Percentiles rank a stretch among this genome's conserved stretches.
These are phyloP conservation scores for Polia nebulosa DNA, from an alignment of 2,888 invertebrate species.

Conservation along the genomic window DNA sequence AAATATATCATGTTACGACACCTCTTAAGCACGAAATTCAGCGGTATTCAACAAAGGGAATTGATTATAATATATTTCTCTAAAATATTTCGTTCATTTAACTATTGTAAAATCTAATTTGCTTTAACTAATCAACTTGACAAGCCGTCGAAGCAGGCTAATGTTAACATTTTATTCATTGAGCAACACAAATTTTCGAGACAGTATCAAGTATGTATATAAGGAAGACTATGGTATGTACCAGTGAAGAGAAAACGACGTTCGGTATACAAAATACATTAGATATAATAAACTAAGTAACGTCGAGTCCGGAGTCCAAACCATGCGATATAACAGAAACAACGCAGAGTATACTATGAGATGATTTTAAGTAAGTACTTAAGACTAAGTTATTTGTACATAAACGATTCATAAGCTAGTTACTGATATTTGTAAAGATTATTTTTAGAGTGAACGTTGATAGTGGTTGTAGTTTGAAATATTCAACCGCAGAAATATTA, in stretches of 20 bases:
- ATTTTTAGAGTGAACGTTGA: conserved; percentile 55
- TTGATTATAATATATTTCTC: conserved; percentile 54
- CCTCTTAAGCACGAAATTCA: conserved; percentile 48
- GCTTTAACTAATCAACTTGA: conserved; percentile 54
- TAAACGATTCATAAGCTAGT: conserved; percentile 69
- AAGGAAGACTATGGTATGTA: conserved; percentile 43
- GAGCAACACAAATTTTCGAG: conserved; percentile 69
- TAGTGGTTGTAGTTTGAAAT: conserved; percentile 51
- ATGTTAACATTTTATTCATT: conserved; percentile 60
- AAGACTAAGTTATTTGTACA: conserved; percentile 70
- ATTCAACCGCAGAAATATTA: conserved; percentile 34
- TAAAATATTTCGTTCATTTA: conserved; percentile 63
- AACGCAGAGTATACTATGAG: conserved; percentile 61
- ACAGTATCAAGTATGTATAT: conserved; percentile 43
- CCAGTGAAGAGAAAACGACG: conserved; percentile 73
- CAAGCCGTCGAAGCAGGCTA: conserved; percentile 47
- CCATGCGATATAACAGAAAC: conserved; percentile 58
- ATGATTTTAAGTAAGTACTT: conserved; percentile 68
- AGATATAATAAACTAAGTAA: conserved; percentile 57
- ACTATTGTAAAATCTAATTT: conserved; percentile 55
- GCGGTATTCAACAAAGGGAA: conserved; percentile 41
- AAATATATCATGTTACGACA: conserved; percentile 51
- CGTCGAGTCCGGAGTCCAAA: conserved; percentile 53
- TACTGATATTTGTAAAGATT: conserved; percentile 65
- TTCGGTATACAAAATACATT: conserved; percentile 65